A percentile compares a stretch with the other conserved stretches of the same genome.
phyloP scores from a whole-genome alignment of 2,888 invertebrate genomes.

The Saturnia japonica region DNA sequence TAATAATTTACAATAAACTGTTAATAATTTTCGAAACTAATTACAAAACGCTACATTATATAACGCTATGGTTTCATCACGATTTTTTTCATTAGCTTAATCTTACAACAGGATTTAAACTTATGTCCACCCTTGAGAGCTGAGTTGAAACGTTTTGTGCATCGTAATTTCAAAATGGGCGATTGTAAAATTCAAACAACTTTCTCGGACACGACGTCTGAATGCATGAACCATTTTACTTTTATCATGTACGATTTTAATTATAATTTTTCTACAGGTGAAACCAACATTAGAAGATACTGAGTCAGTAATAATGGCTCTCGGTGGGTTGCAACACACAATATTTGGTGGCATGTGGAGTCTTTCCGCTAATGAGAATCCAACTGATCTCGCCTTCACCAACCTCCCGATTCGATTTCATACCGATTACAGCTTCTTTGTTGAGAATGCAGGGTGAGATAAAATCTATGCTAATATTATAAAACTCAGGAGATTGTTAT shows the following conservation, averaged over 20 bases:
- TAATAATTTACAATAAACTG: neutral
- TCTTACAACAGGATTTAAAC: no score
- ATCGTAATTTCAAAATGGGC: neutral
- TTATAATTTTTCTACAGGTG: conserved; percentile 56
- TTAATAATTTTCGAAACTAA: neutral
- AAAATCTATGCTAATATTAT: conserved; percentile 72
- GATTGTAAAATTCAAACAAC: no score
- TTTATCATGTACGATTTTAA: neutral
- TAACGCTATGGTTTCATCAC: no score
- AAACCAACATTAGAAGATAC: conserved; percentile 75
- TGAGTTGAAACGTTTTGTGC: neutral
- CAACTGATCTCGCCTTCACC: conserved; percentile 89
- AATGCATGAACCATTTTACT: neutral
- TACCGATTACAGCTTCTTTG: conserved; percentile 90
- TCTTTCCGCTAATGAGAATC: conserved; percentile 81
- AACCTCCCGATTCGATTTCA: conserved; percentile 86
- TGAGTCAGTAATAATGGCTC: conserved; percentile 72
- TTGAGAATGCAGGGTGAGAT: conserved; percentile 88
- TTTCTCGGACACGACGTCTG: neutral
- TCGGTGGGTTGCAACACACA: conserved; percentile 86
- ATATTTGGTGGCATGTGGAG: conserved; percentile 89
- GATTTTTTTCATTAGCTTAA: neutral
- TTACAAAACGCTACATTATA: neutral
- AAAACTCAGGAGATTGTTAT: no score
- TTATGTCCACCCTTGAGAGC: neutral